A percentile compares a stretch with the other conserved stretches of the same genome.
Evolutionary conservation across 2,113 vertebrate genomes (phyloP).

Genomic region (Melanerpes formicivorus): DNA sequence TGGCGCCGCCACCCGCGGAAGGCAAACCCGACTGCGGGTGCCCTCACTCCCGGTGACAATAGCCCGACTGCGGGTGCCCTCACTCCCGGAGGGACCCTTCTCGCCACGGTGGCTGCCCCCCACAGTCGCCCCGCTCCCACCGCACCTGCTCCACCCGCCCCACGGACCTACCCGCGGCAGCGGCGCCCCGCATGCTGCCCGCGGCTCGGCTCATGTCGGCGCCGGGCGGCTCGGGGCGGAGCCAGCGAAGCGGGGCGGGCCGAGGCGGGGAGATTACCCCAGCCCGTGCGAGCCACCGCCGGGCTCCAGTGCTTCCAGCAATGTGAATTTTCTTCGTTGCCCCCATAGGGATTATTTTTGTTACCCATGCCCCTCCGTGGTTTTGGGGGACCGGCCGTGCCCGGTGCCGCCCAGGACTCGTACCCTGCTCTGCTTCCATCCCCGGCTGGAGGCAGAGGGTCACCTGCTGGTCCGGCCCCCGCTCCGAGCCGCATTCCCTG

Average conservation of each 20-base stretch:
- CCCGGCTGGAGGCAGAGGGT: neutral
- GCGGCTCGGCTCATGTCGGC: neutral
- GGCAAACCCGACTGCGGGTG: too few relatives aligned
- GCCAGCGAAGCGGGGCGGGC: neutral
- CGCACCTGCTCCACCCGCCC: neutral
- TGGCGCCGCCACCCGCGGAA: neutral
- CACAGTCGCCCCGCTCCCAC: neutral
- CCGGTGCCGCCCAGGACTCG: neutral
- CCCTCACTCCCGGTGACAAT: too few relatives aligned
- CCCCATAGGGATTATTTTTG: neutral
- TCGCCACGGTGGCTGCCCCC: too few relatives aligned
- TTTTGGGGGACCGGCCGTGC: neutral
- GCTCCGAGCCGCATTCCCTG: neutral
- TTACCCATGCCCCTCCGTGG: neutral
- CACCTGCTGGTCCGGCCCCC: neutral
- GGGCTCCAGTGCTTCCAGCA: fast-evolving
- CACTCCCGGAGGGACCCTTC: too few relatives aligned
- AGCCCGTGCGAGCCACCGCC: neutral
- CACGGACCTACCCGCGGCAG: neutral
- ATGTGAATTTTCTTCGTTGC: fast-evolving
- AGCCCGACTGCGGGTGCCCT: too few relatives aligned
- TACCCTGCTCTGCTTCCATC: neutral
- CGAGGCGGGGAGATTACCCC: neutral
- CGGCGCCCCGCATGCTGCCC: neutral
- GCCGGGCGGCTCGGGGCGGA: neutral